These are phyloP conservation scores for Rallus limicola DNA, from an alignment of 2,113 vertebrate genomes.

Conservation along the genomic window DNA sequence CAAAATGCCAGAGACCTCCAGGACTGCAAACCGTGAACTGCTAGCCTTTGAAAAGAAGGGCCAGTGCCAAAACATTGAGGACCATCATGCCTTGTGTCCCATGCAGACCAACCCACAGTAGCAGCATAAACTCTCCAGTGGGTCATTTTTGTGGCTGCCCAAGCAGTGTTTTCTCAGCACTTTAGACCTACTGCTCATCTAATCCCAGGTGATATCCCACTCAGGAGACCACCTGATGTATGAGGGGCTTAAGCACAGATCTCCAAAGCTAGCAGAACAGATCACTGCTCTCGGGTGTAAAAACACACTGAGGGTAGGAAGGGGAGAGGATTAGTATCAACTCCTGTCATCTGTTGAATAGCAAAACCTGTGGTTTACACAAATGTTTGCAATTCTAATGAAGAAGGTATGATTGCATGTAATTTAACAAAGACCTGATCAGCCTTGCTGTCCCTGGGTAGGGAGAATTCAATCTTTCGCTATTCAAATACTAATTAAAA, in stretches of 20 bases:
- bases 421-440: constrained; percentile 53
- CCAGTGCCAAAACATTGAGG: neutral
- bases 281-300: neutral
- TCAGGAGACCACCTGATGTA: neutral
- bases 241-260: neutral
- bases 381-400: constrained; percentile 30
- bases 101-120: fast-evolving
- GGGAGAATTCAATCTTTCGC: constrained; percentile 61
- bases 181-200: neutral
- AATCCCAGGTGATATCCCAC: neutral
- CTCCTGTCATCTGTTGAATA: neutral
- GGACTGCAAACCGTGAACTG: neutral
- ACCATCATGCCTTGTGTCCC: too few species aligned
- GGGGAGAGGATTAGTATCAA: neutral
- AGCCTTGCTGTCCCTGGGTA: constrained; percentile 46
- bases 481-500: constrained; percentile 72
- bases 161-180: neutral
- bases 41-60: neutral
- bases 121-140: fast-evolving
- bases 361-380: neutral
- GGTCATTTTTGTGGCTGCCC: neutral
- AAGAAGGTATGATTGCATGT: constrained; percentile 25
- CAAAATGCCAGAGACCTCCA: neutral
- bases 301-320: neutral
- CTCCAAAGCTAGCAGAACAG: neutral